Evolutionary conservation across 2,797 vertebrate genomes (phyloP).

Genomic region (Scolopax rusticola): DNA sequence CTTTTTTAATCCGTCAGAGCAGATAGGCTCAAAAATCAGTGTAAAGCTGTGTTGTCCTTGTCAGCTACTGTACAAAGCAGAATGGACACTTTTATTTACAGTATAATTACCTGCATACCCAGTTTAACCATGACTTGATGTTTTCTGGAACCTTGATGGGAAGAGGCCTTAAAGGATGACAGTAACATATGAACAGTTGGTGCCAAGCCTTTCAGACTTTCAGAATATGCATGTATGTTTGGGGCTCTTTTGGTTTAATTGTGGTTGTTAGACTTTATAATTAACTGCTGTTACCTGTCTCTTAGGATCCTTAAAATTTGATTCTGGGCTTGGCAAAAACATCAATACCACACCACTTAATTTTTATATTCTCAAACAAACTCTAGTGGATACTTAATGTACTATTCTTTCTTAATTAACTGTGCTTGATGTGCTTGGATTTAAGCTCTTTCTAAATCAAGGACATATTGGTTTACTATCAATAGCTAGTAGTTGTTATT

Average conservation of each 20-base stretch:
- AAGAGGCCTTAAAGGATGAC: background rate
- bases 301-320: background rate
- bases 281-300: background rate
- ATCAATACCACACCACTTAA: background rate
- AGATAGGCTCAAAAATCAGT: background rate
- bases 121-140: background rate
- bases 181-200: background rate
- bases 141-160: background rate
- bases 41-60: background rate
- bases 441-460: background rate
- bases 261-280: background rate
- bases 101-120: background rate
- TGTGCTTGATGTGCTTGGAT: background rate
- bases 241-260: background rate
- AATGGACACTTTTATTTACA: background rate
- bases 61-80: background rate
- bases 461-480: background rate
- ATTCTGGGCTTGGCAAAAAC: background rate
- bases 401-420: background rate
- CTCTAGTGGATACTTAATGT: background rate
- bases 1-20: background rate
- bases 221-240: background rate
- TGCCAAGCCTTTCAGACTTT: background rate
- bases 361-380: background rate
- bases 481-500: background rate